Base-by-base conservation (phyloP, 2,797 vertebrate genomes). In the Onychomys leucogaster region DNA sequence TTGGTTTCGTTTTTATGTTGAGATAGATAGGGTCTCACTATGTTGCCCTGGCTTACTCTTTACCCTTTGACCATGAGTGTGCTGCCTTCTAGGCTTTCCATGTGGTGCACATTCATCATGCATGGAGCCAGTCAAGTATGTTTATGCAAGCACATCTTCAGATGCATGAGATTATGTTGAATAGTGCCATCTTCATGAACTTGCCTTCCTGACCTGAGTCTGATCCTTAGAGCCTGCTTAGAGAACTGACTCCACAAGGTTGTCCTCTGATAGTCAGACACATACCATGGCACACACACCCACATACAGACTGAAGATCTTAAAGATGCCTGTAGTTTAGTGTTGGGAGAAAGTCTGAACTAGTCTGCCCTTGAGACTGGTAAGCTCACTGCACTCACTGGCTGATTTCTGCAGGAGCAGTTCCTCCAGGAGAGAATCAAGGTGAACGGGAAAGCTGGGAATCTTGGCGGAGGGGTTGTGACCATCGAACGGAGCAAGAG, bases 361-460 rank as follows among this genome's bases (percentile, higher is more conserved):
- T 5, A n/a, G 2, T 43, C 16, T 19, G 9, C 55, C 41, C 4
- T 4, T 19, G 46, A 43, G 78, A 11, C 0, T 1, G 34, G 9
- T 27, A 32, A n/a, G 1, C 43, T 12, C 12, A 23, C 34, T 52
- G 76, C 6, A 0, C 52, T 96, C 5, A 89, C 13, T 0, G 13
- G 41, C 49, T 0, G 6, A 1, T 93, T 63, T 90, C 95, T 89
- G 8, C 98, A 99, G 99, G 99, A 99, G 98, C 99, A 99, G 98
- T 99, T 99, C 98, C 99, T 99, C 97, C 99, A 99, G 98, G 99
- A 99, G 75, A 99, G 99, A 71, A 99, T 99, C 98, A 99, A 99
- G 97, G 99, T 99, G 95, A 99, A 99, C 0, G 99, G 99, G 14
- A 99, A 99, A 97, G 99, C 99, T 0, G 99, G 99, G 67, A 99